Percentiles rank a stretch among this genome's conserved stretches.
Evolutionary conservation across 2,797 vertebrate genomes (phyloP).

Genomic region (Emys orbicularis): DNA sequence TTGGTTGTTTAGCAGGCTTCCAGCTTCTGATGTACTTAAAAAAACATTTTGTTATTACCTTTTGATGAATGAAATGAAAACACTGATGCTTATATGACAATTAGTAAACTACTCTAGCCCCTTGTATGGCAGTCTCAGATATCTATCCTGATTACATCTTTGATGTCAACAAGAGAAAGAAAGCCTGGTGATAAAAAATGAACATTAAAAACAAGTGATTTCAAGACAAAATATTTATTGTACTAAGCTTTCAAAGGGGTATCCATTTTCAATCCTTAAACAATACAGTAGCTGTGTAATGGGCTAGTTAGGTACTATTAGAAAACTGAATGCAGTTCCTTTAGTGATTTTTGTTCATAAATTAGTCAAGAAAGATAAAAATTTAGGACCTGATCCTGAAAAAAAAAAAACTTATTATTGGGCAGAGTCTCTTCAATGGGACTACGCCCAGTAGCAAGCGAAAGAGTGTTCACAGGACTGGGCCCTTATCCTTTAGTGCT

Average conservation of each 20-base stretch:
- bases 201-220: slow-evolving; percentile 2
- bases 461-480: slow-evolving; percentile 9
- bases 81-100: background rate
- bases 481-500: background rate
- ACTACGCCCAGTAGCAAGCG: background rate
- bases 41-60: too few relatives aligned
- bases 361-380: background rate
- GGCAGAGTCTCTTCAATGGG: background rate
- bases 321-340: background rate
- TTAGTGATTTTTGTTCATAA: slow-evolving; percentile 18
- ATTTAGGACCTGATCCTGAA: background rate
- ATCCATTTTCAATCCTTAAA: slow-evolving; percentile 64
- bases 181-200: background rate
- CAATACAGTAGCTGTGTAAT: slow-evolving; percentile 49
- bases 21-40: too few relatives aligned
- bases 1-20: too few relatives aligned
- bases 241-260: slow-evolving; percentile 59
- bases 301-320: slow-evolving; percentile 20
- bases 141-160: background rate
- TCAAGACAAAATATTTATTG: slow-evolving; percentile 74
- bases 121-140: background rate
- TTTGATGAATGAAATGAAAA: background rate
- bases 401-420: background rate
- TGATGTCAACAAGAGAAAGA: background rate
- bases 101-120: background rate